These are phyloP conservation scores for Baccha elongata DNA, from an alignment of 2,888 invertebrate species.

Conservation along the genomic window DNA sequence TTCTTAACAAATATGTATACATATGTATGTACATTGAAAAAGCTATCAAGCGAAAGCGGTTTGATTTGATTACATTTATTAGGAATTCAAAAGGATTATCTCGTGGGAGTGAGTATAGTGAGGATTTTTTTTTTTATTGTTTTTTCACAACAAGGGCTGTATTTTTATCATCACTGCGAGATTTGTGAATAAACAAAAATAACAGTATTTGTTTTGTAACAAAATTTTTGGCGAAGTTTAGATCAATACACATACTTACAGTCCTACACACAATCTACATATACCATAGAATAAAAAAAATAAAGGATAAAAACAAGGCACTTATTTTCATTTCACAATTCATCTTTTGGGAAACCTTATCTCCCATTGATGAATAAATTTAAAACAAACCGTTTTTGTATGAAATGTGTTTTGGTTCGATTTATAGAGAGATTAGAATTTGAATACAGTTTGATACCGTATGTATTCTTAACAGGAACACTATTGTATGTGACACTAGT, in stretches of 20 bases:
- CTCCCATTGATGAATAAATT: too few species aligned
- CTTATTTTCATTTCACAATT: too few species aligned
- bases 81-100: constrained; percentile 41
- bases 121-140: constrained; percentile 11
- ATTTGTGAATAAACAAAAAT: not conserved
- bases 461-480: too few species aligned
- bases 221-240: not conserved
- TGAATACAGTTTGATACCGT: too few species aligned
- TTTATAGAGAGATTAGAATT: too few species aligned
- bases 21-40: too few species aligned
- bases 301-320: not conserved
- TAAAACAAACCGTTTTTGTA: too few species aligned
- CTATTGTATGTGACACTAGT: too few species aligned
- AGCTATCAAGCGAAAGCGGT: constrained; percentile 16
- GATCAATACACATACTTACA: not conserved
- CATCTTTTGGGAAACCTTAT: too few species aligned
- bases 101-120: not conserved
- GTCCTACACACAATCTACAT: too few species aligned
- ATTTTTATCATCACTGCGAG: not conserved
- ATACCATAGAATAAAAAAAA: not conserved
- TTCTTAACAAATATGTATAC: too few species aligned
- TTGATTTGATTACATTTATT: constrained; percentile 37
- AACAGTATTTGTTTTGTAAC: not conserved
- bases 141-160: not conserved
- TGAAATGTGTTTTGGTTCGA: too few species aligned